Percentiles rank a stretch among this genome's conserved stretches.
Evolutionary conservation across 2,113 vertebrate genomes (phyloP).

Genomic region (Nycticorax nycticorax): DNA sequence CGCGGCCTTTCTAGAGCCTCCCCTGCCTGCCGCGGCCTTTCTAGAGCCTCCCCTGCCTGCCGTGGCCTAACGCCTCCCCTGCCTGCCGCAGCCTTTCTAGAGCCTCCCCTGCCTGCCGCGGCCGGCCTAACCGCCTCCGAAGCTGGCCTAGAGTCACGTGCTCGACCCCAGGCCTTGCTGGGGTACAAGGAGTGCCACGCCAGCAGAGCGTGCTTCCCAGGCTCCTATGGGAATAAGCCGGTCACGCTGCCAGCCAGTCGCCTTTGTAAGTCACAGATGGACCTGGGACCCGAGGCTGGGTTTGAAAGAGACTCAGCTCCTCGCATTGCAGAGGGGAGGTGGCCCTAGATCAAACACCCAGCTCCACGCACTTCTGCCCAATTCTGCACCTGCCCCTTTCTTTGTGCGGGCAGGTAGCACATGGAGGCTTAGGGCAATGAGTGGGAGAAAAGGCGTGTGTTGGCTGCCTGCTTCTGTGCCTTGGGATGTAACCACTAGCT

Average conservation of each 20-base stretch:
- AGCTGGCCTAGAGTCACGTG: neutral
- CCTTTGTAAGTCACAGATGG: neutral
- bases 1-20: too few species aligned
- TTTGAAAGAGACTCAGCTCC: neutral
- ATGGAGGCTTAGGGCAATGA: neutral
- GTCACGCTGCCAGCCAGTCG: neutral
- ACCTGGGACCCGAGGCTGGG: neutral
- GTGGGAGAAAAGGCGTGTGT: neutral
- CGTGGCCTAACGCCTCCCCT: too few species aligned
- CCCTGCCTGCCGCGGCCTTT: too few species aligned
- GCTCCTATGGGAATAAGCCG: neutral
- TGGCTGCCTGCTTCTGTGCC: neutral
- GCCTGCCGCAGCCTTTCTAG: too few species aligned
- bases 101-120: neutral
- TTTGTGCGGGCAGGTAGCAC: neutral
- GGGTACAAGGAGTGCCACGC: neutral
- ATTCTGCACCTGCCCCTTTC: neutral
- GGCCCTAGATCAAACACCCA: neutral
- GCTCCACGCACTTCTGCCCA: neutral
- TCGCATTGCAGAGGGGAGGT: neutral
- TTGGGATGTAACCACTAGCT: neutral
- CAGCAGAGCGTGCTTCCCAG: neutral
- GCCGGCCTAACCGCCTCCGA: neutral
- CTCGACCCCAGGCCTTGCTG: neutral
- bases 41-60: neutral